A percentile compares a stretch with the other conserved stretches of the same genome.
Evolutionary conservation across 2,888 invertebrate species (phyloP).

Genomic region (Drosophila anomelani): DNA sequence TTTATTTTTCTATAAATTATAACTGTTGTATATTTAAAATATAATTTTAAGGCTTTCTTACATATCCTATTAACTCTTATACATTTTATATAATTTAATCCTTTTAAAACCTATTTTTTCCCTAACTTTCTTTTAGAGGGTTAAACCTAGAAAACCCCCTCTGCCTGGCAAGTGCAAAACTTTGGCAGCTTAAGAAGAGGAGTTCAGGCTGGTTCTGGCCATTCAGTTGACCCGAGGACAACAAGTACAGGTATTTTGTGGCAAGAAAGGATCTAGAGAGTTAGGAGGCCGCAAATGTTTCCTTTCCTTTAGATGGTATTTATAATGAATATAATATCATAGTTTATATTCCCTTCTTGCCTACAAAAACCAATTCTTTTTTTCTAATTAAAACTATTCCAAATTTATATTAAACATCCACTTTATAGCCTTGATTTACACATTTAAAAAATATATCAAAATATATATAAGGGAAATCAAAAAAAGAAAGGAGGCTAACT

Average conservation of each 20-base stretch:
- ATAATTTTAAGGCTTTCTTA: no score
- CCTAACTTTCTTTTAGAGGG: background rate
- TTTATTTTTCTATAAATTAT: background rate
- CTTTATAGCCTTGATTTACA: background rate
- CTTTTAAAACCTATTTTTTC: no score
- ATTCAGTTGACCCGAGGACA: conserved; percentile 49
- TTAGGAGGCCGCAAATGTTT: background rate
- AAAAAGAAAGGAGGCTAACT: no score
- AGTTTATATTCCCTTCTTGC: background rate
- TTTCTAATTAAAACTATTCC: background rate
- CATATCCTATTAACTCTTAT: no score
- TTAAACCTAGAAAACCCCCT: conserved; percentile 11
- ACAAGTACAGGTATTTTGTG: conserved; percentile 32
- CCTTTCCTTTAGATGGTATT: background rate
- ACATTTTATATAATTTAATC: no score
- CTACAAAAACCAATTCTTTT: no score
- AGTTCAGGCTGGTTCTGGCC: conserved; percentile 6
- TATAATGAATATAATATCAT: background rate
- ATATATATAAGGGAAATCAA: no score
- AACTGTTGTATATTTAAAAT: background rate
- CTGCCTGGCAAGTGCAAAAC: conserved; percentile 66
- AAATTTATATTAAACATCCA: background rate
- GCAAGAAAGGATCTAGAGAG: background rate
- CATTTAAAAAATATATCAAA: background rate
- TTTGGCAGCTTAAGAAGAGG: conserved; percentile 62